phyloP scores from a whole-genome alignment of 2,113 vertebrate genomes.

The Calypte anna region DNA sequence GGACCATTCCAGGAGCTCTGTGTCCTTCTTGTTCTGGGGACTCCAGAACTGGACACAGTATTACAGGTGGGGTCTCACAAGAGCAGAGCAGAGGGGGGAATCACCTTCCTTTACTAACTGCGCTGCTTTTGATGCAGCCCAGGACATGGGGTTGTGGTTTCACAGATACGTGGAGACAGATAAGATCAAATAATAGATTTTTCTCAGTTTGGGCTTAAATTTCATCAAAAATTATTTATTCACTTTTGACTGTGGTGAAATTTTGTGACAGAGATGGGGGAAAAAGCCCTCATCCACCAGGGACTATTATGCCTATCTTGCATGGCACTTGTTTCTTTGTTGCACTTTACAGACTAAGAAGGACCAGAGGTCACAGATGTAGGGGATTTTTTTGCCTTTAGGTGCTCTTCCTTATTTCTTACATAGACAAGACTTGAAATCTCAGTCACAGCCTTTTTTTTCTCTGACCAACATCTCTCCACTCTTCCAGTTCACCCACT shows the following conservation, averaged over 20 bases:
- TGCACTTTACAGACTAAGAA: not conserved
- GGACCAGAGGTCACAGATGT: not conserved
- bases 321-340: not conserved
- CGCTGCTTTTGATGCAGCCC: too few species aligned
- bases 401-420: not conserved
- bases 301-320: not conserved
- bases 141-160: not conserved
- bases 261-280: not conserved
- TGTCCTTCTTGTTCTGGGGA: too few species aligned
- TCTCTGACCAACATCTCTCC: not conserved
- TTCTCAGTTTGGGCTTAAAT: not conserved
- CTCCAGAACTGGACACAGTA: too few species aligned
- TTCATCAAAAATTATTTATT: not conserved
- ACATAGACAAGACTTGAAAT: not conserved
- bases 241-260: not conserved
- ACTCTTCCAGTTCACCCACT: not conserved
- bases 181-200: not conserved
- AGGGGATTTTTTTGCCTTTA: not conserved
- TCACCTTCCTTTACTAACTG: too few species aligned
- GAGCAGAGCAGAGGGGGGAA: too few species aligned
- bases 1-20: too few species aligned
- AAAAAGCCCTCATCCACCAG: fast-evolving
- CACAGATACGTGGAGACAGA: not conserved
- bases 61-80: too few species aligned
- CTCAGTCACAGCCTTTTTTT: not conserved